phyloP scores from a whole-genome alignment of 2,113 vertebrate species.

The Spea multiplicata region DNA sequence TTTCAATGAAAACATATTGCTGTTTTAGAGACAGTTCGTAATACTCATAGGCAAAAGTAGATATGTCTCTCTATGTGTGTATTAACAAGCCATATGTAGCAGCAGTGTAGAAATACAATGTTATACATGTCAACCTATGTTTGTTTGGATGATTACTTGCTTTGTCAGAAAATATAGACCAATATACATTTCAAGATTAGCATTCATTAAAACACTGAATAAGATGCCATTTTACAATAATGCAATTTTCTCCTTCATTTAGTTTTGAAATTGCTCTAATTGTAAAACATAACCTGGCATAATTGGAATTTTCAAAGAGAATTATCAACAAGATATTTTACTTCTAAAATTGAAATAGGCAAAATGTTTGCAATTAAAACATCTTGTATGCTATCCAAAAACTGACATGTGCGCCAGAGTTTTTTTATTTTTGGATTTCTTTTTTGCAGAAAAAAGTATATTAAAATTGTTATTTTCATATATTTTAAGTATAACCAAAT shows the following conservation, averaged over 20 bases:
- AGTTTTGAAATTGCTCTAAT: slow-evolving; percentile 49
- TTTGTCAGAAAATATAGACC: slow-evolving; percentile 34
- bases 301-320: slow-evolving; percentile 48
- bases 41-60: too few relatives aligned
- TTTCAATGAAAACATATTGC: too few relatives aligned
- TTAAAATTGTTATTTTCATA: too few relatives aligned
- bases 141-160: slow-evolving; percentile 30
- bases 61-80: not conserved
- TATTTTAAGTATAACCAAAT: too few relatives aligned
- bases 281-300: slow-evolving; percentile 49
- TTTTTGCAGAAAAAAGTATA: too few relatives aligned
- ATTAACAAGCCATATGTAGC: not conserved
- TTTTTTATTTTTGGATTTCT: not conserved
- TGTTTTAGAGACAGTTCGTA: too few relatives aligned
- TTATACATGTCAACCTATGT: slow-evolving; percentile 9
- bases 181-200: slow-evolving; percentile 45
- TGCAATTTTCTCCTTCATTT: slow-evolving; percentile 43
- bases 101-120: not conserved
- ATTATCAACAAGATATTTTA: slow-evolving; percentile 39
- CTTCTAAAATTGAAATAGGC: slow-evolving; percentile 24
- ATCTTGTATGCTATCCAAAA: slow-evolving; percentile 13
- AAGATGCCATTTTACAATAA: slow-evolving; percentile 46
- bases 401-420: not conserved
- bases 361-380: slow-evolving; percentile 27
- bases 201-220: slow-evolving; percentile 42